phyloP scores from a whole-genome alignment of 2,113 vertebrate species.

The Parotia lawesii region DNA sequence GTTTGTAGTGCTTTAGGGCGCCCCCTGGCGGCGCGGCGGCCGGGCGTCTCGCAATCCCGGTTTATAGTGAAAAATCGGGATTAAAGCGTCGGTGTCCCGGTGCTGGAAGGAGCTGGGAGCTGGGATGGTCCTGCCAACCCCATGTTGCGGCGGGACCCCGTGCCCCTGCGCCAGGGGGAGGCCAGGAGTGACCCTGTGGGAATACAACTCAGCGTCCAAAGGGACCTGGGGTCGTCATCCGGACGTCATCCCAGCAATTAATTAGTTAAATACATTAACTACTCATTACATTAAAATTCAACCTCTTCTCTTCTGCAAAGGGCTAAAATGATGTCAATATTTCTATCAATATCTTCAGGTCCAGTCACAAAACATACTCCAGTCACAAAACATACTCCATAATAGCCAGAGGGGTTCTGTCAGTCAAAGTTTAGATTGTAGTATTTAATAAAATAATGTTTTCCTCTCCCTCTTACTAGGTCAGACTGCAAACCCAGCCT shows the following conservation, averaged over 20 bases:
- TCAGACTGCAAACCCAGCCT: constrained; percentile 92
- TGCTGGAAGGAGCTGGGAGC: fast-evolving
- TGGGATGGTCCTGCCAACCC: too few relatives aligned
- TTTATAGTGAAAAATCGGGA: fast-evolving
- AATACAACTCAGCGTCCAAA: fast-evolving
- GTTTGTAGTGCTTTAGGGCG: fast-evolving
- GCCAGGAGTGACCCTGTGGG: too few relatives aligned
- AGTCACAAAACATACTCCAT: fast-evolving
- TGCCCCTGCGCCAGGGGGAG: too few relatives aligned
- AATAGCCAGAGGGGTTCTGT: neutral
- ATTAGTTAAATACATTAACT: neutral
- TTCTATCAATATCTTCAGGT: fast-evolving
- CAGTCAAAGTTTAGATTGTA: neutral
- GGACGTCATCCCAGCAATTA: fast-evolving
- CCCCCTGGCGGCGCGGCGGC: neutral
- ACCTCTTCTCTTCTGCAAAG: neutral
- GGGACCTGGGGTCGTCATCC: neutral
- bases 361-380: fast-evolving
- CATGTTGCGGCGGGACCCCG: too few relatives aligned
- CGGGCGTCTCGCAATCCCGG: fast-evolving
- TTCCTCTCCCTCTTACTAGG: constrained; percentile 64
- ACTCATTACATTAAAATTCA: neutral
- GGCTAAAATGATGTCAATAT: neutral
- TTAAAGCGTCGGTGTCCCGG: fast-evolving
- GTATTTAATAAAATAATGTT: neutral